Percentiles rank a stretch among this genome's conserved stretches.
Evolutionary conservation across 2,113 vertebrate genomes (phyloP).

Genomic region (Channa argus): DNA sequence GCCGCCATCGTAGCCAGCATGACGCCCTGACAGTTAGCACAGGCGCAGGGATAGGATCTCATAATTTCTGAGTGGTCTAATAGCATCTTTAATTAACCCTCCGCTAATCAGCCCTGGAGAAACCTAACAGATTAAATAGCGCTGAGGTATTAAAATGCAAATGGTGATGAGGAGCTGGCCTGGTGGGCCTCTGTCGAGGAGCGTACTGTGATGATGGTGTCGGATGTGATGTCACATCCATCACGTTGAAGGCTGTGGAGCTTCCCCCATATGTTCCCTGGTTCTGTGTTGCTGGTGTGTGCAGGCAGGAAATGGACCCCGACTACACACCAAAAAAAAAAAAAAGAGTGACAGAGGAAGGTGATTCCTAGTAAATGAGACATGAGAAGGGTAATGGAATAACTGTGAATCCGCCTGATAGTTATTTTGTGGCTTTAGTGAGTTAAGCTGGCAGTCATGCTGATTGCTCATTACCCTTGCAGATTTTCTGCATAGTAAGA

Average conservation of each 20-base stretch:
- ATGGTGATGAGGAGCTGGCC: constrained; percentile 31
- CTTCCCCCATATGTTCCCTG: constrained; percentile 59
- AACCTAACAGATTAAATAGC: constrained; percentile 69
- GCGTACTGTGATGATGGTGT: constrained; percentile 47
- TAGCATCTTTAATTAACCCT: constrained; percentile 76
- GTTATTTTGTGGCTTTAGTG: constrained; percentile 43
- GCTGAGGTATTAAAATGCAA: constrained; percentile 75
- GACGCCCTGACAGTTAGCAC: constrained; percentile 34
- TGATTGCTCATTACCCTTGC: constrained; percentile 44
- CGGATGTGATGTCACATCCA: constrained; percentile 64
- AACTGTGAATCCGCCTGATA: constrained; percentile 43
- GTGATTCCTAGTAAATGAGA: constrained; percentile 63
- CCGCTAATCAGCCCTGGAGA: constrained; percentile 58
- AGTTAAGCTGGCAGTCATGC: constrained; percentile 17
- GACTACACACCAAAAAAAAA: constrained; percentile 36
- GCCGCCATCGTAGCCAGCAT: constrained; percentile 47
- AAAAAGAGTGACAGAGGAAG: constrained; percentile 30
- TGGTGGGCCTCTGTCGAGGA: constrained; percentile 38
- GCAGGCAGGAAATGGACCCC: constrained; percentile 50
- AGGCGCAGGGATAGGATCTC: constrained; percentile 34
- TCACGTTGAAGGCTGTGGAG: constrained; percentile 61
- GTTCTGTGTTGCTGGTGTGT: constrained; percentile 38
- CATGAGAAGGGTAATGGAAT: constrained; percentile 55
- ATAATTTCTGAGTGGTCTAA: constrained; percentile 55
- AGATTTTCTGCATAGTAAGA: constrained; percentile 24